Evolutionary conservation across 35 echinoderm and acorn worm species (phyloP).

Genomic region (Holothuria glaberrima): DNA sequence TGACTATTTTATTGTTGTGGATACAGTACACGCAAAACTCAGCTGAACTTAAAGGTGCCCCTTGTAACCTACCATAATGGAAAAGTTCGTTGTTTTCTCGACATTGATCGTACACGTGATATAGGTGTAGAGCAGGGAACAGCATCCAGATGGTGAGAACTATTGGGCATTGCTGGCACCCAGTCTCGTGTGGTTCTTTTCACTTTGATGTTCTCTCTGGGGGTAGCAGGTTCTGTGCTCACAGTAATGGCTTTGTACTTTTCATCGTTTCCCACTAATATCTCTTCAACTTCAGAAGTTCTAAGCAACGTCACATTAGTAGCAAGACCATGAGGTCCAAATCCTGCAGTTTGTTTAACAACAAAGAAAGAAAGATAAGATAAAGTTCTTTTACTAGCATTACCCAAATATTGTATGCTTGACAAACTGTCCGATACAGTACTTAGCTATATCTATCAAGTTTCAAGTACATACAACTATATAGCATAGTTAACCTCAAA

Average conservation of each 20-base stretch:
- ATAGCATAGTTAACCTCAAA: too few species aligned
- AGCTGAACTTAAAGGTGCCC: too few species aligned
- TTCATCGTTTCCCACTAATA: slow-evolving; percentile 92
- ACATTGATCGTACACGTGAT: slow-evolving; percentile 66
- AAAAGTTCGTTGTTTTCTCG: slow-evolving; percentile 93
- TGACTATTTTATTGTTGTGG: too few species aligned
- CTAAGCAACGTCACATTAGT: slow-evolving; percentile 93
- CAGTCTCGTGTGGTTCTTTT: slow-evolving; percentile 94
- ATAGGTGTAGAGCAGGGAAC: slow-evolving; percentile 95
- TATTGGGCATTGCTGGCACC: slow-evolving; percentile 98
- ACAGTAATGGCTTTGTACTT: slow-evolving; percentile 92
- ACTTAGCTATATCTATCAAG: too few species aligned
- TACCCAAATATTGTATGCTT: too few species aligned
- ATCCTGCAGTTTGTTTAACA: slow-evolving; percentile 56
- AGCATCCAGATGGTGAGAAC: too few species aligned
- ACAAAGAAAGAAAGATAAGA: too few species aligned
- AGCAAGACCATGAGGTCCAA: slow-evolving; percentile 95
- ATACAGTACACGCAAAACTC: too few species aligned
- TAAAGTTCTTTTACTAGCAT: too few species aligned
- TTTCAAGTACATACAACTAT: too few species aligned
- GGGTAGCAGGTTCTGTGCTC: slow-evolving; percentile 74
- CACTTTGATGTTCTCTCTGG: slow-evolving; percentile 80
- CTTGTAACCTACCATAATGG: slow-evolving; percentile 84
- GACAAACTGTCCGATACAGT: too few species aligned
- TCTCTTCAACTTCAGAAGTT: slow-evolving; percentile 89